A percentile compares a stretch with the other conserved stretches of the same genome.
Conservation (phyloP, 2,888 invertebrate species). For the Melinaea marsaeus region DNA sequence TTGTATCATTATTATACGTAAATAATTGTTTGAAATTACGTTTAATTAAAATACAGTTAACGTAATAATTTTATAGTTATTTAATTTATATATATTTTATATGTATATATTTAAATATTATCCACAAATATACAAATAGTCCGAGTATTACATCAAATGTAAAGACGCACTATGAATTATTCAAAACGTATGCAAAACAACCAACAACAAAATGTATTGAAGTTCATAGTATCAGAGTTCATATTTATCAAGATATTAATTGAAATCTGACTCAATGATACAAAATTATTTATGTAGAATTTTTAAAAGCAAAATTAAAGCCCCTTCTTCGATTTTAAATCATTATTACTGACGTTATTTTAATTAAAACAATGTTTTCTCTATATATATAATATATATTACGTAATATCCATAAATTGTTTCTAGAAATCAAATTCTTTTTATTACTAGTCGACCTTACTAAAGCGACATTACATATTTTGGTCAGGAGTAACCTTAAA, state of each 20-base stretch:
- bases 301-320: too few species aligned
- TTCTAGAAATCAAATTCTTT: conserved; percentile 46
- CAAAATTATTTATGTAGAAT: too few species aligned
- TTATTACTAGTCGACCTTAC: conserved; percentile 47
- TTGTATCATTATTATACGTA: too few species aligned
- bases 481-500: too few species aligned
- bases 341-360: too few species aligned
- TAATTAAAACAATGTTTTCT: too few species aligned
- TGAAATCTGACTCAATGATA: too few species aligned
- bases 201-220: background rate
- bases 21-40: too few species aligned
- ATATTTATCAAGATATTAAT: too few species aligned
- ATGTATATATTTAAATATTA: conserved; percentile 1
- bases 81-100: background rate
- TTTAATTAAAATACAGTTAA: background rate
- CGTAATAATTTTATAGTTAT: background rate
- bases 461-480: conserved; percentile 11
- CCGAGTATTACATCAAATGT: conserved; percentile 43
- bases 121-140: conserved; percentile 26
- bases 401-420: too few species aligned
- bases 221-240: background rate
- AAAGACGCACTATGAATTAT: conserved; percentile 47
- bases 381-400: too few species aligned
- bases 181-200: conserved; percentile 36
- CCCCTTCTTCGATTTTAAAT: too few species aligned